These are phyloP conservation scores for Channa argus DNA, from an alignment of 2,113 vertebrate species.

Conservation along the genomic window DNA sequence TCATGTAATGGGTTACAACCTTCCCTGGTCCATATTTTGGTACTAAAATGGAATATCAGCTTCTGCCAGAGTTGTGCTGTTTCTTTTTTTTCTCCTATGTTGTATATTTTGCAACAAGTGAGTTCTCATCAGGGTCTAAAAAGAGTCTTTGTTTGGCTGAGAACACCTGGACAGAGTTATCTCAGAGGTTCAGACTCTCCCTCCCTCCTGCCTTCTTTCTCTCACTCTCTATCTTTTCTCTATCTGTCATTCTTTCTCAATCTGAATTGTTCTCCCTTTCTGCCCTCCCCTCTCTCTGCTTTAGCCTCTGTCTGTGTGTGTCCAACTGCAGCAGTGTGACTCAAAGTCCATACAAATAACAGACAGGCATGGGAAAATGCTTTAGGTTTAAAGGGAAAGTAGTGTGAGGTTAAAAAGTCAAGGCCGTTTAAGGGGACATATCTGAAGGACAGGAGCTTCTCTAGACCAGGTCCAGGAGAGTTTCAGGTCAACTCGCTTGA, in stretches of 20 bases:
- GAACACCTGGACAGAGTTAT: constrained; percentile 92
- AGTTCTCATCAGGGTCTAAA: constrained; percentile 88
- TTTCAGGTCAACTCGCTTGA: neutral
- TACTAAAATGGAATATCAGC: constrained; percentile 16
- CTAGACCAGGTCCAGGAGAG: neutral
- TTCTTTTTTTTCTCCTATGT: constrained; percentile 28
- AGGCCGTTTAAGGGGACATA: neutral
- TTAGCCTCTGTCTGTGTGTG: constrained; percentile 2
- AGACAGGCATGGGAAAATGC: constrained; percentile 5
- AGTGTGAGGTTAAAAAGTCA: neutral
- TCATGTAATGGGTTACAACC: constrained; percentile 11
- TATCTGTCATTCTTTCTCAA: constrained; percentile 33
- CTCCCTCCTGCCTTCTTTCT: constrained; percentile 7
- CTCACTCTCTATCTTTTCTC: constrained; percentile 19
- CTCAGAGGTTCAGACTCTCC: constrained; percentile 60
- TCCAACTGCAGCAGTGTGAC: constrained; percentile 8
- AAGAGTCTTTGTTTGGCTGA: constrained; percentile 90
- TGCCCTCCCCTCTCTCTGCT: constrained; percentile 2
- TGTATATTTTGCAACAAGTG: constrained; percentile 85
- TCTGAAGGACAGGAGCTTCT: neutral
- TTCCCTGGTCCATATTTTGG: constrained; percentile 4
- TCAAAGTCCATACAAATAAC: neutral
- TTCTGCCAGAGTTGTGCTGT: constrained; percentile 76
- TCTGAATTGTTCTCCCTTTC: constrained; percentile 17
- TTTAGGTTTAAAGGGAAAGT: constrained; percentile 4